phyloP scores from a whole-genome alignment of 1,140 invertebrate genomes.

The Asobara japonica region DNA sequence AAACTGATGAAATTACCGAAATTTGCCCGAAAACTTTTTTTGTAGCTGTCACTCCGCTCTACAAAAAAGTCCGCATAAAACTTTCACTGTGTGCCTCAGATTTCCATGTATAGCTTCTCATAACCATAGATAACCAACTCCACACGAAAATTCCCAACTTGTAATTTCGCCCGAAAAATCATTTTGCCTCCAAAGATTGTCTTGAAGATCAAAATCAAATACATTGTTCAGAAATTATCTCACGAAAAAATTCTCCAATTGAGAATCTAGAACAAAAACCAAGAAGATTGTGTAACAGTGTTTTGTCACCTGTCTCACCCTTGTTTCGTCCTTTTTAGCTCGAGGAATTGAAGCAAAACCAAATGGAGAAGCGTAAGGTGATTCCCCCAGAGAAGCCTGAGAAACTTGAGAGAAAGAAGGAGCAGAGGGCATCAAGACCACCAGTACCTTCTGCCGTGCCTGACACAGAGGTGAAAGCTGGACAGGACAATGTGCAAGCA shows the following conservation, averaged over 20 bases:
- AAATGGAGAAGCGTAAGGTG: constrained; percentile 58
- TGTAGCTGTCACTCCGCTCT: neutral
- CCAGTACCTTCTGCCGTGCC: constrained; percentile 22
- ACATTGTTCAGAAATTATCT: no score
- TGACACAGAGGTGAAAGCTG: constrained; percentile 43
- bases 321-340: constrained; percentile 42
- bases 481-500: constrained; percentile 48
- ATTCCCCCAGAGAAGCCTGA: constrained; percentile 49
- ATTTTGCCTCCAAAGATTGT: no score
- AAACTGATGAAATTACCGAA: neutral
- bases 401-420: constrained; percentile 52
- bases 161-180: no score
- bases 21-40: neutral
- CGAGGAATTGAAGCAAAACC: constrained; percentile 62
- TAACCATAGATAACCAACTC: no score
- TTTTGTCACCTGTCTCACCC: neutral
- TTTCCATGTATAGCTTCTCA: no score
- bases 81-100: no score
- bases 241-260: no score
- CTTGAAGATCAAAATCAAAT: no score
- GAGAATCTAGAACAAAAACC: no score
- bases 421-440: constrained; percentile 42
- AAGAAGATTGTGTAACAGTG: no score
- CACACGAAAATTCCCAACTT: no score
- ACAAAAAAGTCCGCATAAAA: neutral